Base-by-base conservation (phyloP, 1,140 invertebrate species). In the Carposina sasakii region DNA sequence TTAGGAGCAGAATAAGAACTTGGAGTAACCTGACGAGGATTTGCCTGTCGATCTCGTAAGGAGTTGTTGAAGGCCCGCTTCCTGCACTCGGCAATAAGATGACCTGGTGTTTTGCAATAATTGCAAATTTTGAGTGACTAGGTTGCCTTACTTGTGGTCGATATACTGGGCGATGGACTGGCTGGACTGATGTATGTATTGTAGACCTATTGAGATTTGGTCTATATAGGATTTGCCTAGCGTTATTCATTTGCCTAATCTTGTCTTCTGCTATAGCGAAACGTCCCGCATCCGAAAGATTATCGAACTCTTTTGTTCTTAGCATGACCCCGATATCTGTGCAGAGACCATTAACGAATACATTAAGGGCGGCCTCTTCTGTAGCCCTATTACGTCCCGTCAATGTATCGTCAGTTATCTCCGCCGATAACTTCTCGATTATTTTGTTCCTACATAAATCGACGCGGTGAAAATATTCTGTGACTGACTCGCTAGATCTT, bases 381-480 rank as follows among this genome's bases (percentile, higher is more conserved):
- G 54, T 47, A 10, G 42, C 37, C 1, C 12, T 15, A 22, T 31
- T 28, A 0, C 48, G 48, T 8, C 48, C 48, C 1, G 13, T 1
- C 5, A 56, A 24, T 3, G 42, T 23, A 0, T 13, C 4, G 21
- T 51, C 44, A 0, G 23, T 17, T 4, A 51, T 39, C 52, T 56
- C 48, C 0, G 48, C 44, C 3, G 17, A 43, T 36, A 56, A 24
- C 24, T 56, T 56, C 30, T 52, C 40, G 1, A 51, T 16, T 2
- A 56, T 51, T 51, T 56, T 51, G 10, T 33, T 52, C 9, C 48
- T 24, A 24, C 48, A 51, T 10, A 56, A n/a, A 19, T 56, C 44
- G 0, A 56, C 48, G 15, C 54, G 9, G 21, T 51, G 48, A 20
- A 43, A 48, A 13, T 56, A 56, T 22, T 56, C 37, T 2, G 39